Base-by-base conservation (phyloP, 2,797 vertebrate species). In the Thaleichthys pacificus region DNA sequence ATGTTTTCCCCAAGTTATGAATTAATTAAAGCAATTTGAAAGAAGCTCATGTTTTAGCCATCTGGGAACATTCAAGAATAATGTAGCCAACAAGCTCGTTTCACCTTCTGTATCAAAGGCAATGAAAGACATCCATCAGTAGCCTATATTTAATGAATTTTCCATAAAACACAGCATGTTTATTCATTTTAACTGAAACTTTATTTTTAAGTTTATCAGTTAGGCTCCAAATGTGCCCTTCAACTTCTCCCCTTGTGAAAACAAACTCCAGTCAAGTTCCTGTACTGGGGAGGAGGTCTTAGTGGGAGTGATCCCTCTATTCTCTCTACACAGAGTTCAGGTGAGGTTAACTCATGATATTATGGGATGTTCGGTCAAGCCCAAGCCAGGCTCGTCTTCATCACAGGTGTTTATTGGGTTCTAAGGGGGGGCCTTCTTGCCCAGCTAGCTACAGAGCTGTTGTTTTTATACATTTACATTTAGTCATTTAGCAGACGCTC, bases 21-120 rank as follows among this genome's bases (percentile, higher is more conserved):
- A 85, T 87, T 82, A 73, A 84, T 85, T 85, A 71, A 81, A 86
- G 70, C 71, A 54, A 82, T 83, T 78, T 82, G 70, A 72, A 69
- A 72, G 38, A 75, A 84, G 81, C 80, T 72, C 1, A 57, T 77
- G 73, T 82, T 78, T 68, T 15, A 61, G 68, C 64, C 79, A 69
- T 76, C 66, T 76, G 80, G 82, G 70, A 82, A 75, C 61, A 74
- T 77, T 69, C 3, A 9, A 66, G 21, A 76, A 71, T 22, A 9
- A 3, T 0, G 42, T 66, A 65, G 70, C 61, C 47, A 21, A 51
- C 57, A 28, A 21, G 2, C 35, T 63, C 66, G 73, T 72, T 70
- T 65, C 70, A 74, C 75, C 75, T 74, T 68, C 38, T 42, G 38
- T 42, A 72, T 1, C 2, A 24, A 63, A 63, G 71, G 57, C 76